A percentile compares a stretch with the other conserved stretches of the same genome.
phyloP scores from a whole-genome alignment of 2,888 invertebrate genomes.

The Acronicta psi region DNA sequence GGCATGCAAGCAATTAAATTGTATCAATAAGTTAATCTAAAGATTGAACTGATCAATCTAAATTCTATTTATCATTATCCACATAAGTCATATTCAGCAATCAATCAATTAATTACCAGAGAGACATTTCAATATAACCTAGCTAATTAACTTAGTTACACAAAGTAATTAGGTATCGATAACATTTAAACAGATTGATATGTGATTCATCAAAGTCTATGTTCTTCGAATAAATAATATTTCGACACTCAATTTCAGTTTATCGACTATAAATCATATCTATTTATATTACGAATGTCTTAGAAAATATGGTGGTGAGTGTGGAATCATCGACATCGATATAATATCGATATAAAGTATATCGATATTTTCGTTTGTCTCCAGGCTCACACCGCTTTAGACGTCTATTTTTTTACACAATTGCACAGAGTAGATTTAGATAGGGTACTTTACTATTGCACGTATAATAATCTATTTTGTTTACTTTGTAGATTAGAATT shows the following conservation, averaged over 20 bases:
- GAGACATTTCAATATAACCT: background rate
- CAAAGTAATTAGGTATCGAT: slow-evolving; percentile 13
- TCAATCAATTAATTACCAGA: slow-evolving; percentile 14
- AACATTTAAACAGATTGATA: slow-evolving; percentile 17
- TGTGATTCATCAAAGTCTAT: slow-evolving; percentile 33
- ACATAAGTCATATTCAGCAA: slow-evolving; percentile 24
- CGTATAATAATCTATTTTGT: background rate
- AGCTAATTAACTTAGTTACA: slow-evolving; percentile 10
- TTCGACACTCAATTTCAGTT: slow-evolving; percentile 43
- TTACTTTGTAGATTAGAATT: background rate
- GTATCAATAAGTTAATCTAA: too few relatives aligned
- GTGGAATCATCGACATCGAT: too few relatives aligned
- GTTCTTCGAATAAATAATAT: slow-evolving; percentile 45
- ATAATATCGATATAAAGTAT: too few relatives aligned
- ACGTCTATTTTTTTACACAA: slow-evolving; percentile 31
- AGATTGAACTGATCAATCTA: too few relatives aligned
- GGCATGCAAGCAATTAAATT: too few relatives aligned
- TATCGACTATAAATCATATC: slow-evolving; percentile 39
- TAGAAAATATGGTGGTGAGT: too few relatives aligned
- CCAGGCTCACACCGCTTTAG: too few relatives aligned
- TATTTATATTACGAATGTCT: slow-evolving; percentile 25
- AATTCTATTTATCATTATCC: background rate
- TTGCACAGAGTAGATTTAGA: slow-evolving; percentile 18
- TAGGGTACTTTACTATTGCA: background rate
- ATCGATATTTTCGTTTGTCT: too few relatives aligned